Base-by-base conservation (phyloP, 2,888 invertebrate species). In the Panzeria rudis region DNA sequence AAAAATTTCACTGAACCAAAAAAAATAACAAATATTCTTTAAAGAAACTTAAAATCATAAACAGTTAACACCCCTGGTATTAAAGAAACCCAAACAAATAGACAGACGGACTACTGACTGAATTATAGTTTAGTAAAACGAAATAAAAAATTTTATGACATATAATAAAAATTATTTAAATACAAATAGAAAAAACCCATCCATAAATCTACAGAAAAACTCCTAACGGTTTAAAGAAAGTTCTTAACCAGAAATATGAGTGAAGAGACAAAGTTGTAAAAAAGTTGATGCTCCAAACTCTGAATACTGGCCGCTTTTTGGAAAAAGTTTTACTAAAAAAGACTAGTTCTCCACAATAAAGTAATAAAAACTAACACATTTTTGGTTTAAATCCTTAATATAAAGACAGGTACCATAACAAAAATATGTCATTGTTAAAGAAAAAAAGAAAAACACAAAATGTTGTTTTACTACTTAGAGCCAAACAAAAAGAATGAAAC, bases 371-470 rank as follows among this genome's bases (percentile, higher is more conserved):
- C 44, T n/a, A n/a, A 41, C 50, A 20, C 0, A 23, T 23, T 35
- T 52, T 52, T 20, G 17, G 20, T 69, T 62, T 71, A 56, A 41
- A 62, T 38, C 25, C 62, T 52, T 52, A 52, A 52, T 17, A 64
- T 25, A 13, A 50, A 47, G 25, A 66, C 56, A 25, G 54, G 64
- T 76, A 20, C 13, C 32, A 50, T 17, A 29, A 35, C 0, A 20
- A 35, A 44, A n/a, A 44, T 44, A 20, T 44, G 38, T 52, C 25
- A 20, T 75, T 75, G 52, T 54, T 52, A 15, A 20, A 66, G n/a
- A 66, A 54, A 54, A 56, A 11, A 76, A 29, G 13, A 64, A 11
- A 56, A 77, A 38, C 56, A 38, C 38, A 32, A 32, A 3, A 32
- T 5, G 4, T 5, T 56, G 32, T 64, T 76, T 47, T 23, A 56